Evolutionary conservation across 23 tunicate genomes (phyloP), one percentile per base, ranked within the genome.

Genomic region (Trididemnum miniatum): DNA sequence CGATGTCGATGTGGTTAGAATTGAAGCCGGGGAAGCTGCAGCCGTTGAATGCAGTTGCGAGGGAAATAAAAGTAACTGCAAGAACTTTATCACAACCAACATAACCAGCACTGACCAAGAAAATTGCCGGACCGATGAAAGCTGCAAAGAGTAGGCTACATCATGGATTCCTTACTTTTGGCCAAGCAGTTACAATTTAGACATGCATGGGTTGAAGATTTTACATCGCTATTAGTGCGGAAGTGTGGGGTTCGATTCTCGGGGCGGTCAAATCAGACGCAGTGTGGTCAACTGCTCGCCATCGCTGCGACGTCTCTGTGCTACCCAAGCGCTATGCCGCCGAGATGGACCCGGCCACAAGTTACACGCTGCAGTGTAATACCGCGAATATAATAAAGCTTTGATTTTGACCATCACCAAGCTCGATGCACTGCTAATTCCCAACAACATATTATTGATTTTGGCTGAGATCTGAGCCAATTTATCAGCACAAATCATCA

Each of bases 1-100:
- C 86, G 34, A 92, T 80, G 80, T 93, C 98, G 30, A 93, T 77
- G 66, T 93, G 98, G 75, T 93, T 93, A 1, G 93, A 57, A 76
- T 88, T 88, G 82, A 66, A 93, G 24, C 98, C 98, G 12, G 98
- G 74, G 67, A 81, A 93, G 22, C 78, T 50, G 26, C 76, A 88
- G 35, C 85, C 98, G 59, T 67, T 81, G 44, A 93, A 80, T 18
- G 76, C 77, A 35, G 98, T 88, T 3, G 93, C 93, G 0, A 93
- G 73, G 57, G 89, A 93, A 29, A 93, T 88, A 65, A 84, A 84
- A 4, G 80, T 54, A 15, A 93, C 80, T 0, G 89, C 86, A 23
- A 75, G 54, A 1, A 80, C 83, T 54, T 84, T 81, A 34, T 88
- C 64, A 80, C 98, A 93, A 35, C 98, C 98, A 2, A 88, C 89